Evolutionary conservation across 1,140 invertebrate genomes (phyloP).

Genomic region (Temnothorax longispinosus): DNA sequence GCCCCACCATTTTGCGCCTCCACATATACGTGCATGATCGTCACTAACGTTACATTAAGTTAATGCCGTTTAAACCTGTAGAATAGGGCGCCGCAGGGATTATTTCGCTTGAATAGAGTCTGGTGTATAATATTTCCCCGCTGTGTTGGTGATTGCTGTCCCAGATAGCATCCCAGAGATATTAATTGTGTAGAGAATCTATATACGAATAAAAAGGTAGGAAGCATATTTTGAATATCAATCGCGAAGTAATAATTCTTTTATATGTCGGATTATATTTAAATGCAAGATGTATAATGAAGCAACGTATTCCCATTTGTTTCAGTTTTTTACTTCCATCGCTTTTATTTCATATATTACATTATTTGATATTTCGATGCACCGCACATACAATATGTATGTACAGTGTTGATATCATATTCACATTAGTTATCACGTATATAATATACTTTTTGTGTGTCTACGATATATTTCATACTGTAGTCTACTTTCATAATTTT

Average conservation of each 20-base stretch:
- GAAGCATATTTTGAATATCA: conserved; percentile 22
- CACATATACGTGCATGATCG: conserved; percentile 37
- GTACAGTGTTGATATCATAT: background rate
- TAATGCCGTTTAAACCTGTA: conserved; percentile 61
- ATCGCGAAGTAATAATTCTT: conserved; percentile 5
- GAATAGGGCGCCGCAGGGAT: conserved; percentile 59
- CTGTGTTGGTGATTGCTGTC: conserved; percentile 53
- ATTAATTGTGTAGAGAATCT: conserved; percentile 43
- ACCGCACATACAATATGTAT: background rate
- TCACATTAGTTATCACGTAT: background rate
- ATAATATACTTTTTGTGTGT: background rate
- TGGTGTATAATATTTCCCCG: conserved; percentile 47
- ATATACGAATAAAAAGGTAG: conserved; percentile 2
- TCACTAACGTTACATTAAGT: conserved; percentile 61
- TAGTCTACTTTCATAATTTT: background rate
- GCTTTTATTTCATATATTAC: background rate
- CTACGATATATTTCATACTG: background rate
- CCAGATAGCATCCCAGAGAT: conserved; percentile 52
- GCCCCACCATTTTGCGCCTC: conserved; percentile 48
- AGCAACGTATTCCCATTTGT: background rate
- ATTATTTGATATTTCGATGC: background rate
- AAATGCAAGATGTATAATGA: background rate
- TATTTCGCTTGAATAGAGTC: conserved; percentile 57
- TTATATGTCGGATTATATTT: conserved; percentile 21
- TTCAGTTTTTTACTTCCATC: background rate